Base-by-base conservation (phyloP, 2,113 vertebrate genomes). In the Odobenus rosmarus region DNA sequence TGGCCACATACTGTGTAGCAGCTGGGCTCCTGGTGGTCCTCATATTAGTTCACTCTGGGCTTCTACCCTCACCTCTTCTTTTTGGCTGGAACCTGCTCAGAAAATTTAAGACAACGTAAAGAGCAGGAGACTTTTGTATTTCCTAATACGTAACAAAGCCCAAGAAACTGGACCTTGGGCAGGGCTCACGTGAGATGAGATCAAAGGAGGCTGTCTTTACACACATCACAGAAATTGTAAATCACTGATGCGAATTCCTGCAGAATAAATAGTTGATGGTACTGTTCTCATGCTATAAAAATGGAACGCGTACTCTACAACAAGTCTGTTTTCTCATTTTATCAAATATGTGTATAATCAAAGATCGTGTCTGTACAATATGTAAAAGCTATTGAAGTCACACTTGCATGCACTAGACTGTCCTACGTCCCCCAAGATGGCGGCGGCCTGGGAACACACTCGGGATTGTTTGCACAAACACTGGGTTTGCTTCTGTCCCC, bases 41-140 rank as follows among this genome's bases (percentile, higher is more conserved):
- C 74, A 11, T 98, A 53, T 97, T 99, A 85, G 98, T 98, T 74
- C 99, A 99, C 97, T 98, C 98, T 86, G 98, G 99, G 98, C 98
- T 98, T 96, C 95, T 99, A 96, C 98, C 98, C 74, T 98, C 98
- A 90, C 98, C 98, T 55, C 98, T 99, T 96, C 99, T 98, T 98
- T 98, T 98, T 96, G 98, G 99, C 98, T 98, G 99, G 96, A 99
- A 88, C 96, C 98, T 99, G 98, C 98, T 99, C 98, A 99, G 99
- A 95, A 99, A 99, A 98, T 99, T 98, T 98, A 99, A 99, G 99
- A 99, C 98, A 86, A 95, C 98, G 97, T 99, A 99, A 99, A 97
- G 98, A 98, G 98, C 98, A 91, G 96, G 95, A 97, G 94, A 96
- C 1, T 97, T 83, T 90, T 98, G 98, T 97, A 93, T 94, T 96